Percentiles rank a stretch among this genome's conserved stretches.
These are phyloP conservation scores for Punctoribates punctum DNA, from an alignment of 2,888 invertebrate genomes.

Conservation along the genomic window DNA sequence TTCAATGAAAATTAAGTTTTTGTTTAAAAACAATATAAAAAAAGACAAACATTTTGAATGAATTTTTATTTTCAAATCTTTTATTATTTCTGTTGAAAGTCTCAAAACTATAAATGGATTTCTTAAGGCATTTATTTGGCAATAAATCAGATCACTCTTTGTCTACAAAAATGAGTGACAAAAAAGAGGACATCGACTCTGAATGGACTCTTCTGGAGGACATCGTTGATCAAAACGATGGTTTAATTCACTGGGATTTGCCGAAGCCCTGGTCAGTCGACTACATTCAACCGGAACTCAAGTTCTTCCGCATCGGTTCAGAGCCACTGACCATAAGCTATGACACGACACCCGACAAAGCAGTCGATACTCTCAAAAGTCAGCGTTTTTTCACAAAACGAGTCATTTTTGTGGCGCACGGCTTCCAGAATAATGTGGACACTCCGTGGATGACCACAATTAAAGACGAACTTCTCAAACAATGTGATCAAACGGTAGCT, in stretches of 20 bases:
- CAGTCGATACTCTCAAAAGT: not conserved
- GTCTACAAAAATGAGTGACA: not conserved
- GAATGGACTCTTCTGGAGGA: constrained; percentile 9
- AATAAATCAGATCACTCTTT: not conserved
- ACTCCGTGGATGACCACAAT: constrained; percentile 35
- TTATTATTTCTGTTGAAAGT: no score
- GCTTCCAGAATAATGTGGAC: constrained; percentile 39
- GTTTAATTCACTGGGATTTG: not conserved
- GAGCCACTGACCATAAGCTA: constrained; percentile 16
- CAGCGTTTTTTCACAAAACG: constrained; percentile 30
- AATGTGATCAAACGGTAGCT: constrained; percentile 39
- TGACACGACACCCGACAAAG: not conserved
- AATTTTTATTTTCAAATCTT: no score
- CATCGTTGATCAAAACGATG: not conserved
- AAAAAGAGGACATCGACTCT: not conserved
- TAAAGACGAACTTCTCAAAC: constrained; percentile 33
- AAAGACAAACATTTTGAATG: no score
- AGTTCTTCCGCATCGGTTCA: not conserved
- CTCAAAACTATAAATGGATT: no score
- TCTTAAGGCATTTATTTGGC: no score
- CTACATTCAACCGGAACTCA: not conserved
- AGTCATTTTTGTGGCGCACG: constrained; percentile 35
- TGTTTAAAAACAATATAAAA: no score
- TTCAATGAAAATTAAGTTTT: no score
- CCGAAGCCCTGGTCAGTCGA: constrained; percentile 6